phyloP scores from a whole-genome alignment of 2,888 invertebrate genomes.

The Dynastes grantii region DNA sequence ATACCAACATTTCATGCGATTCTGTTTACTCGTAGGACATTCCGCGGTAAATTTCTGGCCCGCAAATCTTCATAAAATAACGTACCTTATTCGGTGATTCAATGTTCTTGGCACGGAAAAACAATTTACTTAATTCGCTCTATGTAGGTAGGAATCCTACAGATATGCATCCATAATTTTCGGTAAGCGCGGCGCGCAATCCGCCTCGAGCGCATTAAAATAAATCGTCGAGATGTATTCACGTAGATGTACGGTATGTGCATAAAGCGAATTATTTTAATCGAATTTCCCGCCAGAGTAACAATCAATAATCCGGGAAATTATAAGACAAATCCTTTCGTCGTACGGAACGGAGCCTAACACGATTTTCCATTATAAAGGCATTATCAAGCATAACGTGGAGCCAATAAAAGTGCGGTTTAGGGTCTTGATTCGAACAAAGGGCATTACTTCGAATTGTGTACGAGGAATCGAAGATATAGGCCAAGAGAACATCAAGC shows the following conservation, averaged over 20 bases:
- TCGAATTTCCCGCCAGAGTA: constrained; percentile 16
- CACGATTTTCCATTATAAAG: constrained; percentile 63
- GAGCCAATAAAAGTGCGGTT: constrained; percentile 63
- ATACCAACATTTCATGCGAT: too few relatives aligned
- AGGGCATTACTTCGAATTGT: constrained; percentile 27
- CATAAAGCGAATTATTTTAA: constrained; percentile 33
- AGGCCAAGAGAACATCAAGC: constrained; percentile 29
- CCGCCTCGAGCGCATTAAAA: constrained; percentile 12
- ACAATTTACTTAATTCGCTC: constrained; percentile 25
- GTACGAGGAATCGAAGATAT: constrained; percentile 30
- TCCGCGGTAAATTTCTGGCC: background rate
- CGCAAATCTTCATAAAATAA: constrained; percentile 7
- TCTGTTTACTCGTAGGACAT: background rate
- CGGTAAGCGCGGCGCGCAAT: constrained; percentile 13
- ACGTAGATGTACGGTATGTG: constrained; percentile 5
- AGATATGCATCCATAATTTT: constrained; percentile 37
- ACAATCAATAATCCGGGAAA: constrained; percentile 37
- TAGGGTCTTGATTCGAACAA: constrained; percentile 39
- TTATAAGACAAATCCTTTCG: constrained; percentile 35
- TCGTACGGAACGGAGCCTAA: constrained; percentile 54
- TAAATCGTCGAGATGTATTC: constrained; percentile 10
- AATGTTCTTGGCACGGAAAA: constrained; percentile 1
- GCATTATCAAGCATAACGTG: constrained; percentile 65
- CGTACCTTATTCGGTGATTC: constrained; percentile 1
- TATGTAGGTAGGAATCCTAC: constrained; percentile 5